Conservation (phyloP, 2,888 invertebrate genomes). For the Lucinisca nassula region DNA sequence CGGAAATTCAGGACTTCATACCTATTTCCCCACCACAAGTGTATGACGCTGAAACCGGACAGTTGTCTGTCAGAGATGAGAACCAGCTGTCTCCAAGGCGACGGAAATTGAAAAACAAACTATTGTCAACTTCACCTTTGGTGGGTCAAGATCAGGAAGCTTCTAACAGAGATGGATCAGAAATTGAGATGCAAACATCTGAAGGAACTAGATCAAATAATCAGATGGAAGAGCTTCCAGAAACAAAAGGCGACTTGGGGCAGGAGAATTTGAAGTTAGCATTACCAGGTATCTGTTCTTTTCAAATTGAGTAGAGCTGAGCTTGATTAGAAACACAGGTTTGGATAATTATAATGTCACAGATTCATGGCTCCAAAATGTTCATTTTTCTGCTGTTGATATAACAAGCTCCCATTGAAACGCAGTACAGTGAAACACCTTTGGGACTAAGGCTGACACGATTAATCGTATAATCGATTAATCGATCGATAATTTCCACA, state of each 20-base stretch:
- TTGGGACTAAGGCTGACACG: too few relatives aligned
- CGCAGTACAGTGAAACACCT: too few relatives aligned
- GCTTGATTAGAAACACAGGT: too few relatives aligned
- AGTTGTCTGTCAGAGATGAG: conserved; percentile 71
- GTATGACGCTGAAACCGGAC: conserved; percentile 75
- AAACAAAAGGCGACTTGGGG: background rate
- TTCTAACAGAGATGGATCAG: background rate
- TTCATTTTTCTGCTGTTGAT: too few relatives aligned
- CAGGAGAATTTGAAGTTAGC: conserved; percentile 17
- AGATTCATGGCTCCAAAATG: too few relatives aligned
- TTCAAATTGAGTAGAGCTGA: too few relatives aligned
- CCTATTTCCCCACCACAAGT: conserved; percentile 78
- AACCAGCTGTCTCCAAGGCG: conserved; percentile 58
- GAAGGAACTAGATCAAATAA: background rate
- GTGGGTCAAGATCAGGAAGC: conserved; percentile 38
- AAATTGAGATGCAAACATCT: background rate
- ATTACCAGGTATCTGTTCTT: conserved; percentile 58
- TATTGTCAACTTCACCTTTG: conserved; percentile 31
- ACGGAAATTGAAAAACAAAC: conserved; percentile 60
- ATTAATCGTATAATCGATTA: too few relatives aligned
- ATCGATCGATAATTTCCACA: too few relatives aligned
- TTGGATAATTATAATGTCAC: too few relatives aligned
- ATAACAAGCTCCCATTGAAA: too few relatives aligned
- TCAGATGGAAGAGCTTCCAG: background rate
- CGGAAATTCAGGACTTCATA: conserved; percentile 76